A percentile compares a stretch with the other conserved stretches of the same genome.
phyloP scores from a whole-genome alignment of 2,888 invertebrate genomes.

The Xanthorhoe spadicearia region DNA sequence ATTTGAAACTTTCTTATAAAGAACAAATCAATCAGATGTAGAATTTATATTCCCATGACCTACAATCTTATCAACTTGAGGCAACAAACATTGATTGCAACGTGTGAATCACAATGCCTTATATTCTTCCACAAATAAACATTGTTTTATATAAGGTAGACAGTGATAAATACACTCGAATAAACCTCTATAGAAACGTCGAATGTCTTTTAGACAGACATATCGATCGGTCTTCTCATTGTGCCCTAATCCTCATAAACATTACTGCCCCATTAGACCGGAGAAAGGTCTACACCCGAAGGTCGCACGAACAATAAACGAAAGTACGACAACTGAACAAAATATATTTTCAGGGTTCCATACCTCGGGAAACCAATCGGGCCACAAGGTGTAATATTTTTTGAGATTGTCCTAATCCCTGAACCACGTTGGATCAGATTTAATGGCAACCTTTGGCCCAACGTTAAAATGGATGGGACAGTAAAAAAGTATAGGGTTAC shows the following conservation, averaged over 20 bases:
- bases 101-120: background rate
- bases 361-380: background rate
- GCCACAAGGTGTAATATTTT: background rate
- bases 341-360: conserved; percentile 30
- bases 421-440: background rate
- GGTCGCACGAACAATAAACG: conserved; percentile 47
- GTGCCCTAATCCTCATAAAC: conserved; percentile 41
- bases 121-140: background rate
- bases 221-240: conserved; percentile 42
- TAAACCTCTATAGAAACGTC: conserved; percentile 25
- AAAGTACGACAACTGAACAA: conserved; percentile 42
- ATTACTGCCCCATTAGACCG: conserved; percentile 42
- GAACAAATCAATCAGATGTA: no score
- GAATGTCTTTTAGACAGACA: conserved; percentile 36
- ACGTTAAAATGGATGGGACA: background rate
- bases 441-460: background rate
- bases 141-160: conserved; percentile 9
- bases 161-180: conserved; percentile 22
- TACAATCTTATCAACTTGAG: no score
- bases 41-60: no score
- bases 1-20: no score
- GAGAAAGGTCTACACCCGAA: conserved; percentile 39
- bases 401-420: background rate
- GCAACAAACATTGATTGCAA: background rate
- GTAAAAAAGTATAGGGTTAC: background rate